Evolutionary conservation across 2,113 vertebrate species (phyloP).

Genomic region (Anguilla rostrata): DNA sequence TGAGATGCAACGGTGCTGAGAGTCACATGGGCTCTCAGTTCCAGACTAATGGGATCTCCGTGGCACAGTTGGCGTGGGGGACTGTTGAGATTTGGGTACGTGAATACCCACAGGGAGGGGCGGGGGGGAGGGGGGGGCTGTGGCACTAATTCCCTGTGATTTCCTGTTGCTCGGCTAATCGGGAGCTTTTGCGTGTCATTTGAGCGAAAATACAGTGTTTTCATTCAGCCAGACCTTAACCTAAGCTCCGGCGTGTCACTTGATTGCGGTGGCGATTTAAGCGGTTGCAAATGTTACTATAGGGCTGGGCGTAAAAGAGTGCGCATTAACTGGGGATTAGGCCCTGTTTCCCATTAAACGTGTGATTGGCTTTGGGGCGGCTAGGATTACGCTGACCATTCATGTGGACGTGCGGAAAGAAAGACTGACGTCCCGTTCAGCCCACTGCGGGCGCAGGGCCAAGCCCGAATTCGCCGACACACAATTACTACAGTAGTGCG

Average conservation of each 20-base stretch:
- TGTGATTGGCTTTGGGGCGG: background rate
- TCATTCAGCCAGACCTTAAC: background rate
- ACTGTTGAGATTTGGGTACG: background rate
- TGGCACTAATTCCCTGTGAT: background rate
- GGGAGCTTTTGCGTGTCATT: conserved; percentile 19
- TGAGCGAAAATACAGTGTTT: background rate
- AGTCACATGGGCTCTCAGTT: background rate
- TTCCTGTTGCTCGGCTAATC: conserved; percentile 28
- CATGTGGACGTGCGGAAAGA: background rate
- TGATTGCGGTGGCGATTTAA: background rate
- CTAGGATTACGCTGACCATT: background rate
- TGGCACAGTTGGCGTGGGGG: background rate
- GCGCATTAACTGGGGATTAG: background rate
- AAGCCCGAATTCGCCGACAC: background rate
- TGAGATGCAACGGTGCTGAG: background rate
- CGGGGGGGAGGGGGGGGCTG: background rate
- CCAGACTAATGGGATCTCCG: background rate
- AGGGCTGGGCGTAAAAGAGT: background rate
- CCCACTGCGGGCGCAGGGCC: background rate
- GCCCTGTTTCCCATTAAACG: background rate
- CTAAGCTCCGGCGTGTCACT: background rate
- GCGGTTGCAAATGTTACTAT: background rate
- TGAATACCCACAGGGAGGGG: background rate
- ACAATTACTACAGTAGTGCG: background rate
- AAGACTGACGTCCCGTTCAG: background rate